A percentile compares a stretch with the other conserved stretches of the same genome.
Conservation (phyloP, 2,797 vertebrate species). For the Clarias platycephalus region DNA sequence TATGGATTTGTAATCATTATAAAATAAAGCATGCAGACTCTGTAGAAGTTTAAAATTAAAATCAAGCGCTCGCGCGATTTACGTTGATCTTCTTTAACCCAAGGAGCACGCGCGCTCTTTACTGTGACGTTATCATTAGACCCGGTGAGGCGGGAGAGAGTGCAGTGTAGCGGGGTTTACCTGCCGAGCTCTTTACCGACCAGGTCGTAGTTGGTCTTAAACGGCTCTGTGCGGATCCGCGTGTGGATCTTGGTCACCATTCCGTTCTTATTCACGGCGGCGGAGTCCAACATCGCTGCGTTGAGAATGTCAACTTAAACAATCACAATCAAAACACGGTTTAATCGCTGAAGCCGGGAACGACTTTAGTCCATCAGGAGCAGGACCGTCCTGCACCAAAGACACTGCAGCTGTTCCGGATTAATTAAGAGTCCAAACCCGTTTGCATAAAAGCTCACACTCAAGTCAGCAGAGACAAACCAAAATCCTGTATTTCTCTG, state of each 20-base stretch:
- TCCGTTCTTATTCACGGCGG: constrained; percentile 74
- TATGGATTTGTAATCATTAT: too few relatives aligned
- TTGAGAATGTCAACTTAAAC: neutral
- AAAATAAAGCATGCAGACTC: neutral
- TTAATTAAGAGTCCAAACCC: neutral
- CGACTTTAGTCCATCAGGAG: constrained; percentile 44
- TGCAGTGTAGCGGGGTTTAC: constrained; percentile 57
- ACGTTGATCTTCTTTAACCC: too few relatives aligned
- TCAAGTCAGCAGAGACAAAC: neutral
- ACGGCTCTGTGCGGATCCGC: constrained; percentile 73
- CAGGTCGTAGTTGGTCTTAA: constrained; percentile 73
- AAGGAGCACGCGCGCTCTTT: neutral
- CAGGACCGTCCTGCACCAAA: neutral
- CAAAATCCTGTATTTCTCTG: neutral
- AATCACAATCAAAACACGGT: neutral
- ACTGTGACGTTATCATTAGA: too few relatives aligned
- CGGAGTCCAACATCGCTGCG: constrained; percentile 60
- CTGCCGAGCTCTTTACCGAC: constrained; percentile 77
- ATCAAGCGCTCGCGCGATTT: neutral
- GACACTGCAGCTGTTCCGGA: neutral
- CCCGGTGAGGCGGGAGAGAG: neutral
- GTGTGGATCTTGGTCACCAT: constrained; percentile 76
- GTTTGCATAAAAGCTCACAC: too few relatives aligned
- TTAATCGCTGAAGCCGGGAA: too few relatives aligned
- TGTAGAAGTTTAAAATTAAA: neutral